Conservation (phyloP, 2,797 vertebrate genomes). For the Silurus lanzhouensis region DNA sequence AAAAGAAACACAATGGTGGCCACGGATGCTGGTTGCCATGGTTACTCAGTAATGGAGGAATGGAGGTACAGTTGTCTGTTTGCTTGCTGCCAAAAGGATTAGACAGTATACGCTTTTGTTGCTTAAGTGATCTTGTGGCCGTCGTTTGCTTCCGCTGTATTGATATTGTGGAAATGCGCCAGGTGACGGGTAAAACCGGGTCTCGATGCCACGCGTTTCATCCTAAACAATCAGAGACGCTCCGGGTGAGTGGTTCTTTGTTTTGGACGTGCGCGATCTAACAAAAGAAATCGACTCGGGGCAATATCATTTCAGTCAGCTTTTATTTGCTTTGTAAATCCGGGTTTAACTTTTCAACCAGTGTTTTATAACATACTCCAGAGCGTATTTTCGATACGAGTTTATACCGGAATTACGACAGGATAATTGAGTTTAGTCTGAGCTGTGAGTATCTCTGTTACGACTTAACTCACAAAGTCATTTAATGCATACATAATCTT, state of each 20-base stretch:
- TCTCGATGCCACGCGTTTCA: too few species aligned
- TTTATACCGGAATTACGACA: not conserved
- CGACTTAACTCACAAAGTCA: too few species aligned
- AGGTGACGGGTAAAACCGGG: not conserved
- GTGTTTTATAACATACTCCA: not conserved
- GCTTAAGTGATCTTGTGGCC: not conserved
- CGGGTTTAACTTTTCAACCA: not conserved
- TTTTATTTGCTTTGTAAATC: not conserved
- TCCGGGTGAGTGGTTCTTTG: constrained; percentile 14
- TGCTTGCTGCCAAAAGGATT: constrained; percentile 10
- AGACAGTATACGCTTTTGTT: not conserved
- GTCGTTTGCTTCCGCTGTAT: not conserved
- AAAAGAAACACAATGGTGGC: constrained; percentile 9
- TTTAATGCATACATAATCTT: not conserved
- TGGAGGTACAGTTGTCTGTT: constrained; percentile 61
- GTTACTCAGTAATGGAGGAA: constrained; percentile 36
- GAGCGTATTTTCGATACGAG: not conserved
- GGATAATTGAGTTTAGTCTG: not conserved
- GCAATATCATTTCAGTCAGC: too few species aligned
- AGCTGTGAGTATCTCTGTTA: not conserved
- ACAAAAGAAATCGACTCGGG: constrained; percentile 10
- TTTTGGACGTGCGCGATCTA: not conserved
- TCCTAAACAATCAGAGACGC: not conserved
- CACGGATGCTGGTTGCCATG: constrained; percentile 35
- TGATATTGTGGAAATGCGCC: not conserved